Base-by-base conservation (phyloP, 2,113 vertebrate species). In the Thomomys bottae region DNA sequence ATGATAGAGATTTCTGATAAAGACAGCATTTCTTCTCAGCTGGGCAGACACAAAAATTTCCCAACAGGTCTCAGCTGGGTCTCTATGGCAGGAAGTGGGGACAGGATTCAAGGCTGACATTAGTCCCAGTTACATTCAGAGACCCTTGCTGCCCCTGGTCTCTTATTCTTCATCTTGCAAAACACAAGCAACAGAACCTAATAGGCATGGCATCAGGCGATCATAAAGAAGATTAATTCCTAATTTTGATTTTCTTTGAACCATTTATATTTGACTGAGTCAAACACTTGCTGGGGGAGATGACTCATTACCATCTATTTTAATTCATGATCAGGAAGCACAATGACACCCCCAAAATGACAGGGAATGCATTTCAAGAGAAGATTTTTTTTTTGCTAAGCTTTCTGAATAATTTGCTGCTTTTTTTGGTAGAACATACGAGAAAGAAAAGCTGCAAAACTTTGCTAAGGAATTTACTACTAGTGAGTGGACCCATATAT, bases 301-400 rank as follows among this genome's bases (percentile, higher is more conserved):
- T 96, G 96, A 97, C 95, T 96, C 95, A 97, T 92, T 96, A 78
- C 87, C n/a, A 79, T 91, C 95, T 95, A 96, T 96, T 96, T 96
- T 95, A 96, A 96, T 93, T 95, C 92, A 92, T 14, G 72, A 93
- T 86, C 94, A 95, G 93, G 96, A 96, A 95, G 95, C 93, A 95
- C 90, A 94, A 28, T 77, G 94, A 96, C 90, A 93, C 80, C 85
- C 49, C 91, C 54, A 78, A 91, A 84, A 94, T 80, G 95, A 96
- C 84, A 91, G 94, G 72, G 71, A 59, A 89, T 95, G 61, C 91
- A 84, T 95, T 95, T 96, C 93, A 94, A 94, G 70, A 32, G 75
- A 94, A 91, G 83, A 83, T 93, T 85, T 93, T 82, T 66, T 77
- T 86, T 91, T 87, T 84, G 92, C 85, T 54, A 81, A 94, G 86